phyloP scores from a whole-genome alignment of 2,113 vertebrate species.

The Oryzias javanicus region DNA sequence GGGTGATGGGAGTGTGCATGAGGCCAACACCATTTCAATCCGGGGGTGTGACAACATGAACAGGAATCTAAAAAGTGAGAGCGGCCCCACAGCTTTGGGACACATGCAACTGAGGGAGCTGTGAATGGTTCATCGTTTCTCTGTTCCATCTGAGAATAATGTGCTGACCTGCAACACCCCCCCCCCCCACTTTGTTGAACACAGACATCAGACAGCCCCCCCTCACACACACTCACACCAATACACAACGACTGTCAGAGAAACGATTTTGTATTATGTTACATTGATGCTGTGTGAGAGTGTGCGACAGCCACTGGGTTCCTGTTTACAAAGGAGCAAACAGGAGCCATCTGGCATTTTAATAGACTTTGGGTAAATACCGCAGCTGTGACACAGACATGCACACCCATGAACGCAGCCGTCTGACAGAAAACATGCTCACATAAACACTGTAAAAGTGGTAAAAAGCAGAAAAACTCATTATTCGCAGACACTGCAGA shows the following conservation, averaged over 20 bases:
- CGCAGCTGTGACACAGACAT: conserved; percentile 32
- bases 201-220: conserved; percentile 5
- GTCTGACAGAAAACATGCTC: not conserved
- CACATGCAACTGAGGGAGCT: conserved; percentile 18
- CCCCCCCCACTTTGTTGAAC: not conserved
- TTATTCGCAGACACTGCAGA: not conserved
- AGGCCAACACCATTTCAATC: conserved; percentile 27
- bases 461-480: not conserved
- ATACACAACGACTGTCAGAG: conserved; percentile 2
- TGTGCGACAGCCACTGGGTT: conserved; percentile 10
- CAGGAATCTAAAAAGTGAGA: conserved; percentile 1
- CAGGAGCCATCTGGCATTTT: conserved; percentile 35
- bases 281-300: conserved; percentile 1
- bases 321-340: conserved; percentile 11
- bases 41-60: conserved; percentile 22
- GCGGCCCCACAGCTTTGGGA: not conserved
- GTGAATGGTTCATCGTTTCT: conserved; percentile 18
- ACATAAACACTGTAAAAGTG: not conserved
- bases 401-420: conserved; percentile 10
- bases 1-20: not conserved
- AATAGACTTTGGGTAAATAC: conserved; percentile 38
- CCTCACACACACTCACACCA: conserved; percentile 14
- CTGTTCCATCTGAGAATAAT: conserved; percentile 11
- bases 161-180: conserved; percentile 14
- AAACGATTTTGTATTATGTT: conserved; percentile 15